Evolutionary conservation across 2,113 vertebrate genomes (phyloP).

Genomic region (Hirundichthys speculiger): DNA sequence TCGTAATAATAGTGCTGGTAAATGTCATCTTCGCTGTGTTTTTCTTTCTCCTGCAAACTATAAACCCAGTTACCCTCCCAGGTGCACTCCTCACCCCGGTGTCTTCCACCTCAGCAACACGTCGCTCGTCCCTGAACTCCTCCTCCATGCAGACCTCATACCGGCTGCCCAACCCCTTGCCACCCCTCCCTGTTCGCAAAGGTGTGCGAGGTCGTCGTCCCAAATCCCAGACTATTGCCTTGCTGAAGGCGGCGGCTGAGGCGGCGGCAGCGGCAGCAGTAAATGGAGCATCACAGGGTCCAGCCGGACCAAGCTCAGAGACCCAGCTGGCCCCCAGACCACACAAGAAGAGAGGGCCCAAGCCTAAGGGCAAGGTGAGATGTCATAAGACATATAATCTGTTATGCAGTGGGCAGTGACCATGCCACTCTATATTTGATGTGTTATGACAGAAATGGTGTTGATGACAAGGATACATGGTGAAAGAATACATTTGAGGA

Average conservation of each 20-base stretch:
- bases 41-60: neutral
- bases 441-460: conserved; percentile 21
- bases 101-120: conserved; percentile 83
- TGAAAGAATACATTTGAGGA: neutral
- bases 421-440: conserved; percentile 10
- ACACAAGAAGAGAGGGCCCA: conserved; percentile 88
- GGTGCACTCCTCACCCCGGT: conserved; percentile 82
- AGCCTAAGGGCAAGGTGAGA: conserved; percentile 91
- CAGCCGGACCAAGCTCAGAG: conserved; percentile 74
- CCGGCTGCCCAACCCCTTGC: conserved; percentile 84
- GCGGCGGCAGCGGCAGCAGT: conserved; percentile 75
- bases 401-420: conserved; percentile 23
- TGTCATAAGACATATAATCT: conserved; percentile 34
- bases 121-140: conserved; percentile 84
- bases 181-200: conserved; percentile 85
- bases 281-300: conserved; percentile 81
- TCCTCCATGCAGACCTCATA: conserved; percentile 90
- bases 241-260: conserved; percentile 82
- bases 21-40: neutral
- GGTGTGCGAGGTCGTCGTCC: conserved; percentile 85
- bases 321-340: conserved; percentile 81
- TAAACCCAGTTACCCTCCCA: conserved; percentile 82
- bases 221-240: conserved; percentile 83
- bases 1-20: no score
- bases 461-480: conserved; percentile 25